A percentile compares a stretch with the other conserved stretches of the same genome.
Conservation (phyloP, 2,888 invertebrate genomes). For the Polyommatus iphigenia region DNA sequence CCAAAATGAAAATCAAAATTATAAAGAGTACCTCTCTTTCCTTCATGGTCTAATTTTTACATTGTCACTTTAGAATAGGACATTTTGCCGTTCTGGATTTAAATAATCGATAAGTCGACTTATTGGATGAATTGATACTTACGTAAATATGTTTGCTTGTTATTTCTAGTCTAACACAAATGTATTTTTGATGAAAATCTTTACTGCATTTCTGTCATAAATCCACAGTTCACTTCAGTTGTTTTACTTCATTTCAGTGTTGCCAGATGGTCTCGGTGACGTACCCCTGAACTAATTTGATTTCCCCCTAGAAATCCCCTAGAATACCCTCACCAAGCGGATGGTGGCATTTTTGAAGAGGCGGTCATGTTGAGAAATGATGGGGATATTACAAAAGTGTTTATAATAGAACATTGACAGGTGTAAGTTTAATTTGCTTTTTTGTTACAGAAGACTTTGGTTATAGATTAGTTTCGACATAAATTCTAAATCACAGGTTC, state of each 20-base stretch:
- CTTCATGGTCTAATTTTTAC: constrained; percentile 27
- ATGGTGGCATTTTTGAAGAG: too few relatives aligned
- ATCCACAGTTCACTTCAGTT: constrained; percentile 30
- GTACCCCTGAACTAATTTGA: too few relatives aligned
- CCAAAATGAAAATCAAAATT: constrained; percentile 32
- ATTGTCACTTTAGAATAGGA: constrained; percentile 19
- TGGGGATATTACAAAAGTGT: too few relatives aligned
- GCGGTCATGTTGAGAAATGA: too few relatives aligned
- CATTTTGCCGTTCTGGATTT: background rate
- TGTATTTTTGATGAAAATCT: constrained; percentile 27
- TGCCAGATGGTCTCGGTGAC: too few relatives aligned
- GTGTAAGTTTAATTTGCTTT: too few relatives aligned
- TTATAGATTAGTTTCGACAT: too few relatives aligned
- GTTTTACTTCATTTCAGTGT: constrained; percentile 32
- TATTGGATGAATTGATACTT: background rate
- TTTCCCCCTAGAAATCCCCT: too few relatives aligned
- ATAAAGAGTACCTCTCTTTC: constrained; percentile 20
- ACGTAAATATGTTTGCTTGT: constrained; percentile 15
- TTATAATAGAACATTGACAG: too few relatives aligned
- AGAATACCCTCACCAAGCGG: too few relatives aligned
- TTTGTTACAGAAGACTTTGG: too few relatives aligned
- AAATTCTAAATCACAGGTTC: too few relatives aligned
- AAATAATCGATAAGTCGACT: background rate
- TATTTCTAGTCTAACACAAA: constrained; percentile 14
- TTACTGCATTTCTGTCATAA: constrained; percentile 34